Evolutionary conservation across 92 coral and sea anemone genomes (phyloP), one percentile per base, ranked within the genome.

Genomic region (Umimayanthus chanpuru): DNA sequence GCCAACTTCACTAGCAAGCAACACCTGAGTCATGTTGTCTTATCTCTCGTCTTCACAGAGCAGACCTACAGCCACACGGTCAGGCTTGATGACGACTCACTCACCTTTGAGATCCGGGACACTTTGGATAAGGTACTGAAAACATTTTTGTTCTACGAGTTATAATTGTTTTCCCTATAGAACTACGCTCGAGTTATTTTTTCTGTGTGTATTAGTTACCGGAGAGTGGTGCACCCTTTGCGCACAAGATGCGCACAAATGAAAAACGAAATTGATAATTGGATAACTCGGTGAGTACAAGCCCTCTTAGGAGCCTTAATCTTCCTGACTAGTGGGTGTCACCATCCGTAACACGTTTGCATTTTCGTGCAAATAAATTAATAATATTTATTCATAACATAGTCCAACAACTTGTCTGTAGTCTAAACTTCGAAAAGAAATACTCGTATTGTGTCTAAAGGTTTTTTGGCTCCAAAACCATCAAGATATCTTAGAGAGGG

Each of bases 41-140:
- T 61, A 61, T 61, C 68, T 39, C 14, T 56, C 77, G 36, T 86
- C 61, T 32, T 53, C 72, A 67, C 86, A 95, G 98, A 95, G 38
- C 84, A 91, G 66, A 95, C 98, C 26, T 95, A 95, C 90, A 91
- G 80, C 49, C 96, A 95, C 77, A 95, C 90, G 12, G 85, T 95
- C 9, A 95, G 87, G 77, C 93, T 95, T 40, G 98, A 92, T 26
- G 98, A 97, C n/a, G 98, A 95, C 26, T 76, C 79, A 9, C 90
- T 95, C 43, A 94, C 98, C 72, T 97, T 97, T 85, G 99, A 95
- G 72, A 91, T 97, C 47, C 92, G 99, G 25, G 99, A 97, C 80
- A 90, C 98, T 9, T n/a, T 97, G 49, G 96, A 95, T 81, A 93
- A 94, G 97, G 99, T 95, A 25, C 67, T 61, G 25, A 61, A 18